A percentile compares a stretch with the other conserved stretches of the same genome.
phyloP scores from a whole-genome alignment of 37 sponge, comb jelly and placozoan genomes.

The Axinella damicornis region DNA sequence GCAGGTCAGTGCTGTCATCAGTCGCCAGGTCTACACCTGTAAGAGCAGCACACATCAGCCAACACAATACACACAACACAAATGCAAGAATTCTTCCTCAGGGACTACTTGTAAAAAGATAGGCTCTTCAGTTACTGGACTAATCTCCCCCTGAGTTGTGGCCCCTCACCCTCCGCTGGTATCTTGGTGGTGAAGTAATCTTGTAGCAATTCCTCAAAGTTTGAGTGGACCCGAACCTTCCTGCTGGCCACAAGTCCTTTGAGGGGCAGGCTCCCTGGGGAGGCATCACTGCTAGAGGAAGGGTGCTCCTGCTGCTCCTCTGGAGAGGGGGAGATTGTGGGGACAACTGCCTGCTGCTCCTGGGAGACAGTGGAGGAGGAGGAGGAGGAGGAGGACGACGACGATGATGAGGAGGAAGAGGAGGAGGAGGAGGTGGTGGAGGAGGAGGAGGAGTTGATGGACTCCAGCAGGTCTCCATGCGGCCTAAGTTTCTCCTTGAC shows the following conservation, averaged over 20 bases:
- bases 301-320: neutral
- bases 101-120: too few relatives aligned
- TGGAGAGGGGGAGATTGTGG: neutral
- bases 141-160: too few relatives aligned
- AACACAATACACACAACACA: too few relatives aligned
- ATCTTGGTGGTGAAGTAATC: constrained; percentile 21
- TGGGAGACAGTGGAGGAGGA: neutral
- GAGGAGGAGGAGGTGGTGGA: neutral
- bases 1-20: neutral
- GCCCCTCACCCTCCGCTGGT: too few relatives aligned
- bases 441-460: neutral
- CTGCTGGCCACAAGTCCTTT: neutral
- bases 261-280: too few relatives aligned
- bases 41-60: too few relatives aligned
- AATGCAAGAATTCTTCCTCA: too few relatives aligned
- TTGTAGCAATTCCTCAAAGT: constrained; percentile 37
- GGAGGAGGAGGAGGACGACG: neutral
- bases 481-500: neutral
- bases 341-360: neutral
- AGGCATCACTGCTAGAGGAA: neutral
- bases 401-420: neutral
- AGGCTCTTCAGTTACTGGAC: too few relatives aligned
- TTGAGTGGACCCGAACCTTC: constrained; percentile 36
- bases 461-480: neutral
- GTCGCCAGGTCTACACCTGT: neutral